Base-by-base conservation (phyloP, 2,797 vertebrate genomes). In the Triplophysa bombifrons region DNA sequence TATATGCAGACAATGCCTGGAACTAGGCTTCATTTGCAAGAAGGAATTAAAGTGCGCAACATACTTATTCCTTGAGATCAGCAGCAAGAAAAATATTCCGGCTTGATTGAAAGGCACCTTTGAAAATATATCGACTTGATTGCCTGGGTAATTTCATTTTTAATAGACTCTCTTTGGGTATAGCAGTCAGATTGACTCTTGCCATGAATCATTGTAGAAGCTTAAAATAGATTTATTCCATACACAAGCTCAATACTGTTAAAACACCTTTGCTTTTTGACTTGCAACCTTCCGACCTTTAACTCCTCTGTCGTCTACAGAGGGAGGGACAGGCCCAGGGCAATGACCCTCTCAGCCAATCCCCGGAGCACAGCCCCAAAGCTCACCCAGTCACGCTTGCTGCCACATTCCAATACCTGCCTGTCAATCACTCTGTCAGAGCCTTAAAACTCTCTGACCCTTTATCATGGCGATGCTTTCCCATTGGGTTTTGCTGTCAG, bases 401-500 rank as follows among this genome's bases (percentile, higher is more conserved):
- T 64, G 64, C 56, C 79, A 82, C 86, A 74, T 83, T 72, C 80
- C 68, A 50, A 72, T 67, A 80, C 80, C 67, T 68, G 74, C 80
- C 88, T 89, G 89, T 91, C 92, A 91, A 82, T 92, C 89, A 91
- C 84, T 80, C 70, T 55, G 74, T 55, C 16, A 66, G 84, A 81
- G 75, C 81, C 68, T 56, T 63, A 71, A 75, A 80, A 72, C 80
- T 84, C 72, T 69, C 81, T 85, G 87, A 89, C 86, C 88, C 73
- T 83, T 88, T 64, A 82, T 90, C 88, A 89, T 89, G 83, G 89
- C 82, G 85, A 86, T 85, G 30, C 80, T 84, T 85, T 88, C 91
- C 91, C 91, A 71, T 80, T 80, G 87, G 89, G 85, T 83, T 81
- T 68, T 58, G 82, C 90, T 92, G 91, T 92, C 90, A 88, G 83